phyloP scores from a whole-genome alignment of 92 coral and sea anemone species.

The Hydrozoanthus gracilis region DNA sequence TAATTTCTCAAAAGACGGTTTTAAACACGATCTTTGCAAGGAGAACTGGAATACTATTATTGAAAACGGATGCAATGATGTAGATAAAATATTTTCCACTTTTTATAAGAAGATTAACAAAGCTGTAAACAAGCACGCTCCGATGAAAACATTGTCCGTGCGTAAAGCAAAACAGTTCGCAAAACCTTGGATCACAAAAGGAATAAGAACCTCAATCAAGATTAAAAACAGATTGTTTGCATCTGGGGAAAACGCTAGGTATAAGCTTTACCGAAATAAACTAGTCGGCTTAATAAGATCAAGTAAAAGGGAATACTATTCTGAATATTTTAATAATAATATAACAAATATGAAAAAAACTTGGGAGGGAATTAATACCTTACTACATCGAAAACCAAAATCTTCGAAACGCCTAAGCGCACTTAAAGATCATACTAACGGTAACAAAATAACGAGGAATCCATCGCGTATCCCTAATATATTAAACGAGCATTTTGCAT shows the following conservation, averaged over 20 bases:
- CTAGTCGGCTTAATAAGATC: slow-evolving; percentile 41
- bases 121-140: slow-evolving; percentile 57
- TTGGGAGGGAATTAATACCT: neutral
- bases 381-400: neutral
- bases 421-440: slow-evolving; percentile 10
- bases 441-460: slow-evolving; percentile 18
- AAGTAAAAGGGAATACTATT: slow-evolving; percentile 38
- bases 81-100: slow-evolving; percentile 47
- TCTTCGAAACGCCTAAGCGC: neutral
- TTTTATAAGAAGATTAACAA: slow-evolving; percentile 54
- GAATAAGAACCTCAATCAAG: slow-evolving; percentile 30
- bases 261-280: slow-evolving; percentile 55
- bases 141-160: slow-evolving; percentile 36
- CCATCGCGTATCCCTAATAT: slow-evolving; percentile 32
- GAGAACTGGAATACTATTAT: slow-evolving; percentile 32
- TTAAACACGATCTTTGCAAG: slow-evolving; percentile 20
- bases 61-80: slow-evolving; percentile 37
- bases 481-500: slow-evolving; percentile 7
- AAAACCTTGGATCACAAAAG: slow-evolving; percentile 62
- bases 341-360: neutral
- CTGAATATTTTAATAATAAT: slow-evolving; percentile 31
- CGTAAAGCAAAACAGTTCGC: slow-evolving; percentile 56
- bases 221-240: slow-evolving; percentile 44
- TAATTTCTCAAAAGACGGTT: slow-evolving; percentile 15
- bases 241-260: slow-evolving; percentile 52